Conservation (phyloP, 2,888 invertebrate species). For the Pammene fasciana region DNA sequence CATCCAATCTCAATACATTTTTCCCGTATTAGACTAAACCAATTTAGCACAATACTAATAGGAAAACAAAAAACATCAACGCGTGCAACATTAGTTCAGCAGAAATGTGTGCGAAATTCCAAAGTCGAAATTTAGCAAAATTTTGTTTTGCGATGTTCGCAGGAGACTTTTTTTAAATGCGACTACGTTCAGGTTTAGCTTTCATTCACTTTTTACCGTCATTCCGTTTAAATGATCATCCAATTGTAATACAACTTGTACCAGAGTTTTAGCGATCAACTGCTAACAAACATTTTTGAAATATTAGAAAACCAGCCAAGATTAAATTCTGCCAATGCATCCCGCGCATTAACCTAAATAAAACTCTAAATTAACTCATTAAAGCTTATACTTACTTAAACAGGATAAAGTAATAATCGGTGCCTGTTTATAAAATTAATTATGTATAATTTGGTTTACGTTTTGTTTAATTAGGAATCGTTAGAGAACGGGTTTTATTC, state of each 20-base stretch:
- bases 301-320: constrained; percentile 14
- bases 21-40: too few relatives aligned
- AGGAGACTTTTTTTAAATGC: too few relatives aligned
- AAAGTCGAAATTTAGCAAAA: too few relatives aligned
- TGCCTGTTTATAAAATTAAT: constrained; percentile 16
- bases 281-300: constrained; percentile 15
- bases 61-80: neutral
- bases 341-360: too few relatives aligned
- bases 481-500: constrained; percentile 1
- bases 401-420: neutral
- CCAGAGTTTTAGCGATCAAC: neutral
- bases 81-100: neutral
- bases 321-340: neutral
- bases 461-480: constrained; percentile 22
- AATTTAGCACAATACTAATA: neutral
- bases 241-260: neutral
- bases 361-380: neutral
- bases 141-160: too few relatives aligned
- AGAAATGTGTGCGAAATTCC: too few relatives aligned
- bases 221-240: too few relatives aligned
- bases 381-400: neutral
- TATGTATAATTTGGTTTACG: constrained; percentile 28
- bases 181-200: too few relatives aligned
- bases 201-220: too few relatives aligned
- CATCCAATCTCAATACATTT: too few relatives aligned